These are phyloP conservation scores for Pteronura brasiliensis DNA, from an alignment of 2,113 vertebrate genomes.

Conservation along the genomic window DNA sequence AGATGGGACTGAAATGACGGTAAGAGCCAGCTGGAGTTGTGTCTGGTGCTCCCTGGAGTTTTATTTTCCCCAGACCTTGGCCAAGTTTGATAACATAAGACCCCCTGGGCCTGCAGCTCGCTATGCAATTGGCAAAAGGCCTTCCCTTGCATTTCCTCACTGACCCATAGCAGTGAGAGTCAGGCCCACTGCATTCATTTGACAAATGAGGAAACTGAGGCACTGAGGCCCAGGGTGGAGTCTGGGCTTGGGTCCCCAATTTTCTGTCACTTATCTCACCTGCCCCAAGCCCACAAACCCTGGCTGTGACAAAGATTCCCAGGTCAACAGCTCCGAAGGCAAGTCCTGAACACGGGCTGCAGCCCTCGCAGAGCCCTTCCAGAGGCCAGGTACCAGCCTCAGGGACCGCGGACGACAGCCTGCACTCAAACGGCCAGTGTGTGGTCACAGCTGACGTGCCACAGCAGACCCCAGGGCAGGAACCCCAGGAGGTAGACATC, in stretches of 20 bases:
- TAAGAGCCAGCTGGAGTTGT: background rate
- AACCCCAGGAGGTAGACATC: too few relatives aligned
- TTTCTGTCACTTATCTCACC: background rate
- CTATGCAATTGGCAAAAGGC: background rate
- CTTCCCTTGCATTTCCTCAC: background rate
- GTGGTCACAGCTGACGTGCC: background rate
- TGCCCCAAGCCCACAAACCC: background rate
- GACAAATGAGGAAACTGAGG: background rate
- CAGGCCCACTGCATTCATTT: fast-evolving
- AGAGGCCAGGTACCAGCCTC: background rate
- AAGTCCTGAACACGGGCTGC: background rate
- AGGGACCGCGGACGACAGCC: background rate
- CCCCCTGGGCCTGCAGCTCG: background rate
- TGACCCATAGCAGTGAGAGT: background rate
- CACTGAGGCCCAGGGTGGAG: background rate
- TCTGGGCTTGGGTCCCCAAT: background rate
- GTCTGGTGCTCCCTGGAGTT: background rate
- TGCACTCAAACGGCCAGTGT: fast-evolving
- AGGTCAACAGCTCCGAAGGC: background rate
- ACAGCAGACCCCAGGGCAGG: too few relatives aligned
- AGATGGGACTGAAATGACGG: background rate
- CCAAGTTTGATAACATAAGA: background rate
- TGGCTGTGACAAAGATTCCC: background rate
- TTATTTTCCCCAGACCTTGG: fast-evolving
- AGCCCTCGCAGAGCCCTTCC: background rate